Evolutionary conservation across 2,113 vertebrate genomes (phyloP).

Genomic region (Macrotus californicus): DNA sequence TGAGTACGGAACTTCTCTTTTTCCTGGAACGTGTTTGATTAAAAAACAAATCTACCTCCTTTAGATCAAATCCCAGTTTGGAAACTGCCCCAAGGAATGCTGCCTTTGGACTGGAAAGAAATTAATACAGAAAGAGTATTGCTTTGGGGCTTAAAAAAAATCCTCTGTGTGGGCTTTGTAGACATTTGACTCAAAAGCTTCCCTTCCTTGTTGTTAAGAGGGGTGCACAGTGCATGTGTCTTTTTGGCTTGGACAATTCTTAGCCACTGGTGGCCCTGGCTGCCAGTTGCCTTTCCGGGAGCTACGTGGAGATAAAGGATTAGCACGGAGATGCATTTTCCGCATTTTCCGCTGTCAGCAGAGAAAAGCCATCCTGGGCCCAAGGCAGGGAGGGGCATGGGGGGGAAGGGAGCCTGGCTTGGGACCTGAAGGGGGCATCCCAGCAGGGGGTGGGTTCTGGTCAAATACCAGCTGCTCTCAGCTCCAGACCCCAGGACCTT

Average conservation of each 20-base stretch:
- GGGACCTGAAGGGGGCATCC: neutral
- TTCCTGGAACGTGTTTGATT: neutral
- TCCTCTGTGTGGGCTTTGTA: neutral
- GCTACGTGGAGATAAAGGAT: constrained; percentile 29
- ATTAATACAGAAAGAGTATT: neutral
- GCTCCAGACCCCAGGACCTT: neutral
- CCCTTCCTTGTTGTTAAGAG: neutral
- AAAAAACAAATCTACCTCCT: neutral
- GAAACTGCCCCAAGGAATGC: constrained; percentile 23
- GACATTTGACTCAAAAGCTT: neutral
- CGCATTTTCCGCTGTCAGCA: neutral
- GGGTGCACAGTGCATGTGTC: neutral
- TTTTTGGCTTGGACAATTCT: constrained; percentile 31
- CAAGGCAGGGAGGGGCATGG: neutral
- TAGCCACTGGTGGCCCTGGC: neutral
- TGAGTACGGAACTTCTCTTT: neutral
- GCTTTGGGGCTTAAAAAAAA: constrained; percentile 38
- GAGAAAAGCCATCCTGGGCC: neutral
- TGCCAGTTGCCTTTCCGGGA: constrained; percentile 23
- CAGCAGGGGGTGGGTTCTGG: neutral
- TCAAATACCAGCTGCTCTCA: neutral
- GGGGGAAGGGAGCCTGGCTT: neutral
- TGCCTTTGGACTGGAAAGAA: constrained; percentile 8
- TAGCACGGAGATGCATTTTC: neutral
- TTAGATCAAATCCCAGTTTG: constrained; percentile 20